Percentiles rank a stretch among this genome's conserved stretches.
These are phyloP conservation scores for Typhlichthys subterraneus DNA, from an alignment of 2,797 vertebrate genomes.

Conservation along the genomic window DNA sequence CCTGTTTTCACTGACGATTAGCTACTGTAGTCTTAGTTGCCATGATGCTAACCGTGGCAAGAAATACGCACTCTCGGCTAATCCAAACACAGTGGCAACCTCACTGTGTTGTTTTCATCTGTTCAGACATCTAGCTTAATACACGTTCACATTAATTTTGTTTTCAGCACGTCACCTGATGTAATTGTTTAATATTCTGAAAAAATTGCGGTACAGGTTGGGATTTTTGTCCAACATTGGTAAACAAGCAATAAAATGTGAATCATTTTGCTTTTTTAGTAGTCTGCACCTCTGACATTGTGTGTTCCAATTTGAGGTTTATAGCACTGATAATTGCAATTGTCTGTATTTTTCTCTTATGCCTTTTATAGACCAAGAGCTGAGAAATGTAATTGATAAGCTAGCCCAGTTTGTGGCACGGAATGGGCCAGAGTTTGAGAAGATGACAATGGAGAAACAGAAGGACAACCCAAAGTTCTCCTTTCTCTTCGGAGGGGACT, in stretches of 20 bases:
- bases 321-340: neutral
- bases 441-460: slow-evolving; percentile 99
- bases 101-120: too few relatives aligned
- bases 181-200: too few relatives aligned
- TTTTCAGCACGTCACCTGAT: too few relatives aligned
- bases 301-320: neutral
- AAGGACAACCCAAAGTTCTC: slow-evolving; percentile 98
- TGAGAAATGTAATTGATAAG: slow-evolving; percentile 97
- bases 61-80: neutral
- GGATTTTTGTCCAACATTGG: too few relatives aligned
- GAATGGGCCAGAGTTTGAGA: slow-evolving; percentile 97
- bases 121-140: too few relatives aligned
- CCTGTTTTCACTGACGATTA: slow-evolving; percentile 5
- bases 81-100: too few relatives aligned
- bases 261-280: too few relatives aligned
- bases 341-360: neutral
- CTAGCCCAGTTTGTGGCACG: slow-evolving; percentile 96
- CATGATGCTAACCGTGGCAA: slow-evolving; percentile 23
- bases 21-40: slow-evolving; percentile 8
- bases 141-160: too few relatives aligned
- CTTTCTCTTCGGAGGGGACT: slow-evolving; percentile 97
- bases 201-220: too few relatives aligned
- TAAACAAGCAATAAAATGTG: too few relatives aligned
- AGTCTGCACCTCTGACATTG: neutral
- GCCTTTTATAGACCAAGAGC: slow-evolving; percentile 87